Conservation (phyloP, 2,888 invertebrate species). For the Apoda limacodes region DNA sequence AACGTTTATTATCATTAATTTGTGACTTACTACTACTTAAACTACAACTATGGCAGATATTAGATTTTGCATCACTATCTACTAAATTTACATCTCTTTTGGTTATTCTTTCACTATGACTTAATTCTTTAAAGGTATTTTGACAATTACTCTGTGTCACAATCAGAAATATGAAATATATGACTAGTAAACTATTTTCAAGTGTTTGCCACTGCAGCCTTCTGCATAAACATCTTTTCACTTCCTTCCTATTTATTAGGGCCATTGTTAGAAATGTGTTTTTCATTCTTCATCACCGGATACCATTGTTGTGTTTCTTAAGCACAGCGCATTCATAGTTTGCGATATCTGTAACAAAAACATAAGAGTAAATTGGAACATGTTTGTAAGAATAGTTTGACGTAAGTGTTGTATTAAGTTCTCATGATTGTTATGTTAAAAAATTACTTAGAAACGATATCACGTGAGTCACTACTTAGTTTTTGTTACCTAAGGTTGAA, state of each 20-base stretch:
- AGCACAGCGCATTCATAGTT: constrained; percentile 24
- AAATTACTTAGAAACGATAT: no score
- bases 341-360: constrained; percentile 44
- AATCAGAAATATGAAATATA: constrained; percentile 39
- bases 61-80: constrained; percentile 50
- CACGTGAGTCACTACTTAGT: no score
- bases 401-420: no score
- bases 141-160: constrained; percentile 37
- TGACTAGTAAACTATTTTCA: constrained; percentile 30
- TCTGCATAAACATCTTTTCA: constrained; percentile 29
- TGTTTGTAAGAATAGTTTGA: no score
- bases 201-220: constrained; percentile 46
- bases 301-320: constrained; percentile 18
- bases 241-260: constrained; percentile 27
- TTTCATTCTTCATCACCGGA: constrained; percentile 50
- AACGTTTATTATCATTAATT: no score
- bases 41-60: constrained; percentile 59
- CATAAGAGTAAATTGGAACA: no score
- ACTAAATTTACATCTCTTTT: constrained; percentile 38
- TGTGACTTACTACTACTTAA: constrained; percentile 38
- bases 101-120: constrained; percentile 39
- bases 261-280: constrained; percentile 39
- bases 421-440: no score
- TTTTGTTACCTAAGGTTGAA: no score
- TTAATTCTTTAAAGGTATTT: constrained; percentile 31